Evolutionary conservation across 2,797 vertebrate species (phyloP), one percentile per base, ranked within the genome.

Genomic region (Chloroceryle amazona): DNA sequence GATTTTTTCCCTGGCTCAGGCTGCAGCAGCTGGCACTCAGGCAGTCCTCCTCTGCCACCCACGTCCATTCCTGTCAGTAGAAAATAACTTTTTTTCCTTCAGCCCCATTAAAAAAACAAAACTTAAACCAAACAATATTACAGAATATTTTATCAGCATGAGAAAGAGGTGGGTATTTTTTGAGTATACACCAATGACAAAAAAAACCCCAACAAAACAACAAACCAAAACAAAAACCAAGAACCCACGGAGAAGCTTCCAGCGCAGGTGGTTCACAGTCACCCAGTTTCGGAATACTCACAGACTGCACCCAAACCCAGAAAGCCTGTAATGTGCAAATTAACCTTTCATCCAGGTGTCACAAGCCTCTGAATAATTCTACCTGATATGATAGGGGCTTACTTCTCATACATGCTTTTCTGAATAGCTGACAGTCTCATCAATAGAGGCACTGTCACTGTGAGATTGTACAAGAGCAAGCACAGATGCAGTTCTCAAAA

Each of bases 401-500:
- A 67, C 67, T 93, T 46, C 44, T 86, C 73, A 29, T 42, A 39
- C 19, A 16, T 0, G 13, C 74, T 55, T 82, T 90, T 81, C 67
- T 73, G 49, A 94, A 94, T 21, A 88, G 82, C 61, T 90, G 93
- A 88, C 89, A 86, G 68, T 23, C 31, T 54, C 89, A 75, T 86
- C 91, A 91, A 84, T 28, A 79, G 62, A 90, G 83, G 66, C 39
- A 14, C 80, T 51, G 35, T 21, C 83, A 93, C 37, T 62, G 57
- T 35, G 82, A 85, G 60, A 76, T 4, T 55, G 67, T 29, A 72
- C 58, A 75, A 89, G 47, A 14, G 26, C 75, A 66, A 84, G 91
- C 93, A 95, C 85, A 89, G 89, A 93, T 94, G 94, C 73, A n/a
- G 80, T 31, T 89, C 91, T 81, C 55, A 39, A 89, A 93, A 91